Percentiles rank a stretch among this genome's conserved stretches.
These are phyloP conservation scores for Gavia stellata DNA, from an alignment of 2,113 vertebrate species.

Conservation along the genomic window DNA sequence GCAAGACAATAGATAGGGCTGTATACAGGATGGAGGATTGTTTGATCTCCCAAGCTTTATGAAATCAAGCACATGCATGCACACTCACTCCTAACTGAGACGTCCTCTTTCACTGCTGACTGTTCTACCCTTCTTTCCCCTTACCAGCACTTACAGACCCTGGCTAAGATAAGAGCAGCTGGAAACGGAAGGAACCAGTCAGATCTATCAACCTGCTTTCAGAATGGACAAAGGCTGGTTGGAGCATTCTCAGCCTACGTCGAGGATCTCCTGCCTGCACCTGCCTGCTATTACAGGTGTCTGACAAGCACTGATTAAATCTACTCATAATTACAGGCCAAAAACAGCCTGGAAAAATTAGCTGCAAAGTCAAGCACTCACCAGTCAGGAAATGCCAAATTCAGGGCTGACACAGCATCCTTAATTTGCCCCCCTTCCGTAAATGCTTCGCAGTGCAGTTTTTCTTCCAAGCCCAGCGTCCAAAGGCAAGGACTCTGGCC, in stretches of 20 bases:
- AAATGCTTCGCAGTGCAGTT: neutral
- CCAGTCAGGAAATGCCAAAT: slow-evolving; percentile 22
- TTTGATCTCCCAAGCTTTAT: neutral
- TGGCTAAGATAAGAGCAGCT: neutral
- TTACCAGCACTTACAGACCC: neutral
- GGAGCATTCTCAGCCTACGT: neutral
- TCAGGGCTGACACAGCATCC: neutral
- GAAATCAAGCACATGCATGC: neutral
- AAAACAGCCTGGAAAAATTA: neutral
- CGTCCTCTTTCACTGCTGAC: neutral
- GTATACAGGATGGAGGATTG: neutral
- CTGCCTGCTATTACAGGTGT: neutral
- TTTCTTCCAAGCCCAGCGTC: neutral
- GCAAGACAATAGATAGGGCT: neutral
- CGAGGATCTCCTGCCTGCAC: neutral
- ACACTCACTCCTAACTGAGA: neutral
- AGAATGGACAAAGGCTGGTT: neutral
- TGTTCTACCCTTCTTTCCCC: neutral
- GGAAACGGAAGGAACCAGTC: neutral
- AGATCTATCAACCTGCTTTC: neutral
- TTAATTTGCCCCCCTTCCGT: neutral
- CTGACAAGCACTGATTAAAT: slow-evolving; percentile 5
- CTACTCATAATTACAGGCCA: neutral
- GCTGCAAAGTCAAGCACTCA: slow-evolving; percentile 34
- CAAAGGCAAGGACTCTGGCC: neutral